Evolutionary conservation across 2,888 invertebrate species (phyloP).

Genomic region (Parthenolecanium corni): DNA sequence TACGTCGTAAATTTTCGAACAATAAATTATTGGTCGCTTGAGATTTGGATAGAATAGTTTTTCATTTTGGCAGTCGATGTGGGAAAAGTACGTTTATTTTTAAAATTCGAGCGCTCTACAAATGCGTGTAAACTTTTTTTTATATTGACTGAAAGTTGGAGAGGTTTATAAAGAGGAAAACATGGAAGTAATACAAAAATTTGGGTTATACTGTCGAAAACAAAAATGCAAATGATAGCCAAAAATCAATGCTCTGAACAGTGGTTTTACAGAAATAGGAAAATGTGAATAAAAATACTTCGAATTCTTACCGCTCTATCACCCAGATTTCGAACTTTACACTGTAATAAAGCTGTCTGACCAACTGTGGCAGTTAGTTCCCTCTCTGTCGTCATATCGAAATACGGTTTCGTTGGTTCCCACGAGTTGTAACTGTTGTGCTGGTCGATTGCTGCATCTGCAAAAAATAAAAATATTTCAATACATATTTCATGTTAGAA

Average conservation of each 20-base stretch:
- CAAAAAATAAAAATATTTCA: not conserved
- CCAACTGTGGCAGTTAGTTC: slow-evolving; percentile 79
- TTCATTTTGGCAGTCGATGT: too few relatives aligned
- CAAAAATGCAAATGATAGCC: not conserved
- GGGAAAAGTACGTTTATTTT: too few relatives aligned
- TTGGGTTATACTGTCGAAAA: not conserved
- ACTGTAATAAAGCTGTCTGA: slow-evolving; percentile 72
- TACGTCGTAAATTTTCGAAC: too few relatives aligned
- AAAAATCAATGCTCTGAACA: not conserved
- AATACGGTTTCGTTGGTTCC: slow-evolving; percentile 72
- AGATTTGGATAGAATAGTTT: too few relatives aligned
- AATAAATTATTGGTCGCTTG: too few relatives aligned
- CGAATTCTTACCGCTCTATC: slow-evolving; percentile 69
- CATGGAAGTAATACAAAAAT: not conserved
- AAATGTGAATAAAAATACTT: not conserved
- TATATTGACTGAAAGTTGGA: too few relatives aligned
- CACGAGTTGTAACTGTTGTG: slow-evolving; percentile 32
- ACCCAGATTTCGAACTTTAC: slow-evolving; percentile 73
- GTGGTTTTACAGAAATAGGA: not conserved
- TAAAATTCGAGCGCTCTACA: too few relatives aligned
- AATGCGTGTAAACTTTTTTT: too few relatives aligned
- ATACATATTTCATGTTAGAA: not conserved
- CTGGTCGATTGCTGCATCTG: slow-evolving; percentile 30
- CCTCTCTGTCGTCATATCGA: slow-evolving; percentile 73
- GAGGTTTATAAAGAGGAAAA: not conserved